These are phyloP conservation scores for Ibycter americanus DNA, from an alignment of 2,797 vertebrate genomes.

Conservation along the genomic window DNA sequence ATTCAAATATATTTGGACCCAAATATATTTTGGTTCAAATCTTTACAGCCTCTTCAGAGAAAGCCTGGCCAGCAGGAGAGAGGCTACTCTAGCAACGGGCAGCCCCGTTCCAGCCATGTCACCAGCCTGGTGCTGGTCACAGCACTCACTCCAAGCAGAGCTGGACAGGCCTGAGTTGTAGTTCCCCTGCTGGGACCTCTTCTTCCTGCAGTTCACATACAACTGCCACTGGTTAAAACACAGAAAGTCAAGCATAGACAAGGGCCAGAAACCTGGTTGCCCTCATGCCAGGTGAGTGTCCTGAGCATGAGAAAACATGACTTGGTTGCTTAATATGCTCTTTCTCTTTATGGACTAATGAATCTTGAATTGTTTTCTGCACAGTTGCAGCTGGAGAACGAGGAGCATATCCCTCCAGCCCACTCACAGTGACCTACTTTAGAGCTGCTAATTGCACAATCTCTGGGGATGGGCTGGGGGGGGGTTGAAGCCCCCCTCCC, in stretches of 20 bases:
- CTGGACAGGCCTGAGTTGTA: neutral
- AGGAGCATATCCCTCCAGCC: neutral
- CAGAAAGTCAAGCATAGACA: neutral
- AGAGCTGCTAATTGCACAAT: neutral
- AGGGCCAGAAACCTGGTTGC: neutral
- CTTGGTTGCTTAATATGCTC: neutral
- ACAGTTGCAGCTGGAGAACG: neutral
- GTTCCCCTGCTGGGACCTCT: neutral
- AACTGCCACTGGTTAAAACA: neutral
- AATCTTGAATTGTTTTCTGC: neutral
- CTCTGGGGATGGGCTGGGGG: neutral
- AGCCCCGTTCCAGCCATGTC: accelerated
- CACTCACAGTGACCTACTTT: slow-evolving; percentile 15
- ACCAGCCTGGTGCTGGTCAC: neutral
- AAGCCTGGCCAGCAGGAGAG: neutral
- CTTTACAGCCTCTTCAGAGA: neutral
- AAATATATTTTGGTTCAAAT: neutral
- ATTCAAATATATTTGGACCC: neutral
- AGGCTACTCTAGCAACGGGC: neutral
- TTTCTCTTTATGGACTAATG: neutral
- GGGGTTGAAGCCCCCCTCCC: neutral
- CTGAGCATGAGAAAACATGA: slow-evolving; percentile 4
- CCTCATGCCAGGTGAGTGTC: neutral
- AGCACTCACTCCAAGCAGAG: neutral
- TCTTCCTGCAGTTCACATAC: neutral